These are phyloP conservation scores for Ochropleura plecta DNA, from an alignment of 2,888 invertebrate genomes.

Conservation along the genomic window DNA sequence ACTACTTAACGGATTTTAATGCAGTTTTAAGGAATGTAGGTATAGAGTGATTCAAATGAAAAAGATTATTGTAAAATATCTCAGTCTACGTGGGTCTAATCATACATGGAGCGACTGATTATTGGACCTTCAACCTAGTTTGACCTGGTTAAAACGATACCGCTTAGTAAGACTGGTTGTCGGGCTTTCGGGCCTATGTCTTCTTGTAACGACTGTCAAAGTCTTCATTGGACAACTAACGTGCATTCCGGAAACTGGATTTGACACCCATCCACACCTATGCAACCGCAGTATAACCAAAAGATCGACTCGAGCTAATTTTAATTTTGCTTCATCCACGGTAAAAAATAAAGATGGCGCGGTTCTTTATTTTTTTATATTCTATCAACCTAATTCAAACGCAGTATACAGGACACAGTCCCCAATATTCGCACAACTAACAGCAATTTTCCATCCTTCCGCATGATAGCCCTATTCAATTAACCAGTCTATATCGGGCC, in stretches of 20 bases:
- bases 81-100: too few relatives aligned
- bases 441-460: constrained; percentile 32
- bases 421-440: constrained; percentile 32
- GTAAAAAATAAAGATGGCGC: not conserved
- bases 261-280: not conserved
- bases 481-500: constrained; percentile 57
- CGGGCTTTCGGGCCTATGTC: too few relatives aligned
- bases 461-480: constrained; percentile 44
- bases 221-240: not conserved
- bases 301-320: not conserved
- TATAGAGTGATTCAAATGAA: too few relatives aligned
- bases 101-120: too few relatives aligned
- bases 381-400: not conserved
- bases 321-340: not conserved
- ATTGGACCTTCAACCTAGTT: too few relatives aligned
- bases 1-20: constrained; percentile 26
- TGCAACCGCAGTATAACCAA: not conserved
- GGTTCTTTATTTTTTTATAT: not conserved
- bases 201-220: not conserved
- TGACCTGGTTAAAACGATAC: not conserved
- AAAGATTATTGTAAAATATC: too few relatives aligned
- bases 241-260: not conserved
- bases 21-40: too few relatives aligned
- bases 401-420: constrained; percentile 1
- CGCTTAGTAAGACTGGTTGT: not conserved